These are phyloP conservation scores for Drosophila robusta DNA, from an alignment of 2,888 invertebrate genomes.

Conservation along the genomic window DNA sequence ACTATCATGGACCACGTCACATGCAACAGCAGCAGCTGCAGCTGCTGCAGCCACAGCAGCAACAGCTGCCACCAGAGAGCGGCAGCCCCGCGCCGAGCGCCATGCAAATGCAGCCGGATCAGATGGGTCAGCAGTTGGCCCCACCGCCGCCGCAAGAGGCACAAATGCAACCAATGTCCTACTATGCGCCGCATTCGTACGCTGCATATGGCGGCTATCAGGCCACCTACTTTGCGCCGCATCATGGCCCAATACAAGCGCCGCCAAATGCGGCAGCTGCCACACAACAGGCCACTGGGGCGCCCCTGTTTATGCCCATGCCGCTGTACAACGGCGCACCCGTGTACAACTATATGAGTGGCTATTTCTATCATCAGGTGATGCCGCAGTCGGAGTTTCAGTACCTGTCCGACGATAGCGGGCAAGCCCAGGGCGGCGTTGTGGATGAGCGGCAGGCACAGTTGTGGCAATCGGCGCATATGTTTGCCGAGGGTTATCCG, in stretches of 20 bases:
- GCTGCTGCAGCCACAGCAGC: constrained; percentile 65
- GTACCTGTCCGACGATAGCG: constrained; percentile 76
- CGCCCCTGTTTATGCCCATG: constrained; percentile 80
- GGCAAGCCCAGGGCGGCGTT: constrained; percentile 60
- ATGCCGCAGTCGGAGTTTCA: constrained; percentile 82
- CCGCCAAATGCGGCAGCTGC: constrained; percentile 63
- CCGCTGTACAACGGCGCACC: constrained; percentile 76
- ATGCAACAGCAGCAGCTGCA: constrained; percentile 61
- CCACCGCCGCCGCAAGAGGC: constrained; percentile 55
- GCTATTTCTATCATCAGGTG: constrained; percentile 75
- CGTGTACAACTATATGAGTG: constrained; percentile 79
- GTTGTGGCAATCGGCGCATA: constrained; percentile 81
- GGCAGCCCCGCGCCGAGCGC: constrained; percentile 50
- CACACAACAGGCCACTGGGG: constrained; percentile 83
- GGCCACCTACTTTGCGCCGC: constrained; percentile 76
- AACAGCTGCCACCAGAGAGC: constrained; percentile 55
- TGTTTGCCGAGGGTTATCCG: constrained; percentile 83
- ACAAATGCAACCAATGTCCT: constrained; percentile 62
- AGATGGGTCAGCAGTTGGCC: constrained; percentile 53
- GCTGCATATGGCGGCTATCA: constrained; percentile 77
- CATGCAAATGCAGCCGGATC: constrained; percentile 66
- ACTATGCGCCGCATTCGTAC: constrained; percentile 73
- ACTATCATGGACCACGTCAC: constrained; percentile 80
- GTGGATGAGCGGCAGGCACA: constrained; percentile 78
- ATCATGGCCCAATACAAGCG: constrained; percentile 78